A percentile compares a stretch with the other conserved stretches of the same genome.
Conservation (phyloP, 2,888 invertebrate genomes). For the Microplitis deprimator region DNA sequence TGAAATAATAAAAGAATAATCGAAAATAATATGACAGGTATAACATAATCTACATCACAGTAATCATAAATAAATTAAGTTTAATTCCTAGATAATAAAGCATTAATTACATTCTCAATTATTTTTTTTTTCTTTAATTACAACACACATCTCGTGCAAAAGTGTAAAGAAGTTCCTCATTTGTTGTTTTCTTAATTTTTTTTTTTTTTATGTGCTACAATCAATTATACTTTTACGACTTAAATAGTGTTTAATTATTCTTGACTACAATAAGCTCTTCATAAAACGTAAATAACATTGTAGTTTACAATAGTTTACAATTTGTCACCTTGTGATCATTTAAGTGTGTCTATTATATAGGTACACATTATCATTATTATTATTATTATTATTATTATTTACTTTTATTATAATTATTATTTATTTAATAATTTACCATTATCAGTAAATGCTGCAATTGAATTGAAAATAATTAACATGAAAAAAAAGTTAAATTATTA, state of each 20-base stretch:
- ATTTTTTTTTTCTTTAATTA: conserved; percentile 57
- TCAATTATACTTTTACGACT: conserved; percentile 66
- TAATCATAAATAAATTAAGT: conserved; percentile 70
- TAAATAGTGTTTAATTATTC: conserved; percentile 69
- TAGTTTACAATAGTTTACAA: conserved; percentile 72
- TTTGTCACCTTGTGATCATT: conserved; percentile 61
- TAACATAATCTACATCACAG: conserved; percentile 53
- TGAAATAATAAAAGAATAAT: neutral
- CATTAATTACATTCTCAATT: conserved; percentile 67
- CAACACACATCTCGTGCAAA: conserved; percentile 72
- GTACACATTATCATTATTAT: conserved; percentile 58
- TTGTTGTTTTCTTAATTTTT: conserved; percentile 49
- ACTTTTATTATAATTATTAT: neutral
- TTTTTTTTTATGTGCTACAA: conserved; percentile 65
- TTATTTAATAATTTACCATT: neutral
- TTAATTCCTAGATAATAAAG: conserved; percentile 70
- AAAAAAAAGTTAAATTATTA: conserved; percentile 36
- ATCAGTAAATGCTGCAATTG: conserved; percentile 59
- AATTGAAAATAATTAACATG: conserved; percentile 47
- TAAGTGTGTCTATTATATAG: conserved; percentile 65
- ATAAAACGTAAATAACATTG: conserved; percentile 71
- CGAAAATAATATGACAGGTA: conserved; percentile 24
- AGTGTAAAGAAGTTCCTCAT: conserved; percentile 69
- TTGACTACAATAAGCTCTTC: conserved; percentile 72
- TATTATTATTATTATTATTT: conserved; percentile 7